Base-by-base conservation (phyloP, 2,797 vertebrate genomes). In the Neosilurus hyrtlii region DNA sequence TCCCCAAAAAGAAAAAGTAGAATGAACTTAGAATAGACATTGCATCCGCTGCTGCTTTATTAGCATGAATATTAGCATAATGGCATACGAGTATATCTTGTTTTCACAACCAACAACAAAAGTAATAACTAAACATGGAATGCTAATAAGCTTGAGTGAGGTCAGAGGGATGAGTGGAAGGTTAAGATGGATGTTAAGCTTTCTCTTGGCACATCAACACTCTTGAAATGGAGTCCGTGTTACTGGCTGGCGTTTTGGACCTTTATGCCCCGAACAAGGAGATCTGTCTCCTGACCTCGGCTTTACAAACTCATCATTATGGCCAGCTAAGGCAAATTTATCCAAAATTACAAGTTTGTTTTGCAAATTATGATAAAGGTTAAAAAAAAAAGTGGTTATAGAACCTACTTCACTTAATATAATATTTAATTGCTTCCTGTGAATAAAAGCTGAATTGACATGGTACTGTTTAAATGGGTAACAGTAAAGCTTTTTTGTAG, bases 401-500 rank as follows among this genome's bases (percentile, higher is more conserved):
- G 35, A 70, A 26, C 37, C 56, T 51, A 9, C 43, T 83, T 63
- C 26, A 71, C 37, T 10, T 59, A 14, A 37, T 57, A 57, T 65
- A 12, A 73, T 72, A 73, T 79, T 61, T 83, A 16, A 83, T 74
- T 80, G 62, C 35, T 73, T 73, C 16, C 61, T 75, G 20, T 37
- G 26, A 67, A 43, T 57, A 75, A 67, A 74, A 35, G 37, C 35
- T 75, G 54, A 65, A 54, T 20, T 7, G 51, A 79, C 70, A 26
- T 37, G 37, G 11, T 66, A 24, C 76, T 51, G 15, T 84, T 59
- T 75, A 37, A 68, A 76, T 75, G 37, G 63, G 43, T 81, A 71
- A 77, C 37, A 77, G 54, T 80, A 70, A 75, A 61, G 78, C 54
- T 76, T 82, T 59, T 85, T 72, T 82, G 54, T 65, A 20, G 35